Conservation (phyloP, 1,140 invertebrate genomes). For the Eubasilissa regina region DNA sequence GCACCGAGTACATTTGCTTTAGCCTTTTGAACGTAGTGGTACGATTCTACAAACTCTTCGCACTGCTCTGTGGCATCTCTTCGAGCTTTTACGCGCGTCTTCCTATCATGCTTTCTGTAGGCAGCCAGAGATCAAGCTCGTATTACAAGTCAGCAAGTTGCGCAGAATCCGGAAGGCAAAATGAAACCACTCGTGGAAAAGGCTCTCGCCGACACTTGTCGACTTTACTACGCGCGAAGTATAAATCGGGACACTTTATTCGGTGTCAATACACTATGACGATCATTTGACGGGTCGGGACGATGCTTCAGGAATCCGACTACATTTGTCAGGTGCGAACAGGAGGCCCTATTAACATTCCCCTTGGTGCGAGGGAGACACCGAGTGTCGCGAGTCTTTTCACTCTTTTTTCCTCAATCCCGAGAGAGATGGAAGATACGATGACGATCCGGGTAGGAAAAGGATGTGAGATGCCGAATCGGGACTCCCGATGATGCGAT, state of each 20-base stretch:
- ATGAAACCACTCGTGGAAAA: slow-evolving; percentile 22
- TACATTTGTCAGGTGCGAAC: slow-evolving; percentile 58
- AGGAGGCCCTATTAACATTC: slow-evolving; percentile 55
- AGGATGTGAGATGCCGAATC: slow-evolving; percentile 56
- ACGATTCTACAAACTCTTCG: background rate
- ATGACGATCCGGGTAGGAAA: slow-evolving; percentile 16
- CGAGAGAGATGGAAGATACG: slow-evolving; percentile 39
- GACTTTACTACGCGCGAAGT: background rate
- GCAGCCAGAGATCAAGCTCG: slow-evolving; percentile 36
- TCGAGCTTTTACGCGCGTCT: slow-evolving; percentile 42
- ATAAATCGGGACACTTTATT: slow-evolving; percentile 1
- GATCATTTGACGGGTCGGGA: slow-evolving; percentile 32
- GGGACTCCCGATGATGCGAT: slow-evolving; percentile 58
- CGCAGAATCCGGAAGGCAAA: slow-evolving; percentile 4
- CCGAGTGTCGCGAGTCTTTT: slow-evolving; percentile 37
- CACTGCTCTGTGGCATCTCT: background rate
- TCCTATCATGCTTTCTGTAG: slow-evolving; percentile 31
- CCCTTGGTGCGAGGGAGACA: slow-evolving; percentile 48
- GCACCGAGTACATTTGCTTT: background rate
- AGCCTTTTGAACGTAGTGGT: background rate
- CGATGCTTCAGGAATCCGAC: slow-evolving; percentile 57
- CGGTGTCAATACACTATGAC: background rate
- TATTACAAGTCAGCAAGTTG: slow-evolving; percentile 30
- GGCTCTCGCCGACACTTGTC: background rate
- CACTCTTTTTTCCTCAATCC: slow-evolving; percentile 55